Conservation (phyloP, 1,140 invertebrate species). For the Idris sp. region DNA sequence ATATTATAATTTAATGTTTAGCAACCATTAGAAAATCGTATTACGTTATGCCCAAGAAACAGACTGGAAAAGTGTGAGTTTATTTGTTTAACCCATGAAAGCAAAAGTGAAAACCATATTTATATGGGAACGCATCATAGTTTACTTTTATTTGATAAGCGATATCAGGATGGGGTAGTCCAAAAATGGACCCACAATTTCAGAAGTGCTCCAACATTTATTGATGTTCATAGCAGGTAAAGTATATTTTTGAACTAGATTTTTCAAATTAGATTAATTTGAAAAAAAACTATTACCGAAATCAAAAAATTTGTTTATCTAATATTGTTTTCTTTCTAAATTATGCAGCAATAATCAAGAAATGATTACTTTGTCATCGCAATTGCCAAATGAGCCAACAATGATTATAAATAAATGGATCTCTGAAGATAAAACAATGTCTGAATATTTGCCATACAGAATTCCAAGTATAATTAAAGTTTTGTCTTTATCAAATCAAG, state of each 20-base stretch:
- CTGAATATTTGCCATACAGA: slow-evolving; percentile 68
- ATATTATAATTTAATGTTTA: too few species aligned
- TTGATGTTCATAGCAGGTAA: slow-evolving; percentile 62
- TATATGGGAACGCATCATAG: slow-evolving; percentile 72
- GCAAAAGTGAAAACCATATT: slow-evolving; percentile 64
- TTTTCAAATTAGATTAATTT: too few species aligned
- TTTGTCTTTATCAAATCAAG: slow-evolving; percentile 62
- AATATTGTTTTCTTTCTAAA: too few species aligned
- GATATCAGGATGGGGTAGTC: slow-evolving; percentile 64
- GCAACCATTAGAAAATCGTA: slow-evolving; percentile 58
- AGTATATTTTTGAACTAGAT: not conserved
- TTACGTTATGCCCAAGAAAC: slow-evolving; percentile 68
- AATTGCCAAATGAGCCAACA: slow-evolving; percentile 65
- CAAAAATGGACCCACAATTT: slow-evolving; percentile 77
- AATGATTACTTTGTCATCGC: slow-evolving; percentile 69
- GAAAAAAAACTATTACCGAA: too few species aligned
- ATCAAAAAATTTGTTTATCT: too few species aligned
- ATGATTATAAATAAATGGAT: slow-evolving; percentile 74
- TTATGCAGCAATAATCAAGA: slow-evolving; percentile 68
- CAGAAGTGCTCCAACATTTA: slow-evolving; percentile 68
- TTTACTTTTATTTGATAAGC: slow-evolving; percentile 69
- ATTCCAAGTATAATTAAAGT: slow-evolving; percentile 68
- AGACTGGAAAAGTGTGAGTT: slow-evolving; percentile 70
- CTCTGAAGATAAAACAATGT: slow-evolving; percentile 60
- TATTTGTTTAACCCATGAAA: slow-evolving; percentile 64